A percentile compares a stretch with the other conserved stretches of the same genome.
Evolutionary conservation across 1,140 invertebrate species (phyloP).

Genomic region (Ladona fulva): DNA sequence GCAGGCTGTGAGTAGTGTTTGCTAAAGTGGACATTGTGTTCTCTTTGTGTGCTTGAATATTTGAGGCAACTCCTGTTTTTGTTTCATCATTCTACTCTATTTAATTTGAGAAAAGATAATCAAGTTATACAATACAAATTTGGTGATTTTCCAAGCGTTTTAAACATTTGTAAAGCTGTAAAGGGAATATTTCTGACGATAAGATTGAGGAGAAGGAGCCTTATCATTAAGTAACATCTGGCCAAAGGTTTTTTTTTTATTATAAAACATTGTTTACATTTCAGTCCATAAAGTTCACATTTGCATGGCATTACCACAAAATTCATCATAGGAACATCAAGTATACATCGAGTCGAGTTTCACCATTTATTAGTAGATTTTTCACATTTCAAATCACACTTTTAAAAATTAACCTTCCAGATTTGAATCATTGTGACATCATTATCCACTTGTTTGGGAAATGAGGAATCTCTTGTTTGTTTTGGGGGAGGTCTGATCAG

Average conservation of each 20-base stretch:
- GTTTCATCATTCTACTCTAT: neutral
- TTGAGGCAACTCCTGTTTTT: neutral
- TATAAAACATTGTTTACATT: neutral
- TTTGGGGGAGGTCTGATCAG: neutral
- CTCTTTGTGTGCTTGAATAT: neutral
- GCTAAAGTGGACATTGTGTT: neutral
- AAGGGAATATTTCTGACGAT: neutral
- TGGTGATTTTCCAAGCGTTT: neutral
- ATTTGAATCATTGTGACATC: neutral
- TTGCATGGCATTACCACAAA: neutral
- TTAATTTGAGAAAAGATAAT: neutral
- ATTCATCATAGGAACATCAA: neutral
- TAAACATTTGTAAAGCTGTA: neutral
- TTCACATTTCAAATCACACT: neutral
- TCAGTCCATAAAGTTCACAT: too few relatives aligned
- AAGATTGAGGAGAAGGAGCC: neutral
- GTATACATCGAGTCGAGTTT: neutral
- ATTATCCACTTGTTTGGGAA: neutral
- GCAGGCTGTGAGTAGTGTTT: conserved; percentile 7
- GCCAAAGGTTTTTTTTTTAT: neutral
- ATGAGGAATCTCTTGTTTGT: neutral
- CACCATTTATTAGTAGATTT: neutral
- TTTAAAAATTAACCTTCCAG: neutral
- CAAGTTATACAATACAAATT: neutral
- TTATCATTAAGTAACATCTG: neutral